Evolutionary conservation across 2,888 invertebrate species (phyloP), one percentile per base, ranked within the genome.

Genomic region (Onchidella celtica): DNA sequence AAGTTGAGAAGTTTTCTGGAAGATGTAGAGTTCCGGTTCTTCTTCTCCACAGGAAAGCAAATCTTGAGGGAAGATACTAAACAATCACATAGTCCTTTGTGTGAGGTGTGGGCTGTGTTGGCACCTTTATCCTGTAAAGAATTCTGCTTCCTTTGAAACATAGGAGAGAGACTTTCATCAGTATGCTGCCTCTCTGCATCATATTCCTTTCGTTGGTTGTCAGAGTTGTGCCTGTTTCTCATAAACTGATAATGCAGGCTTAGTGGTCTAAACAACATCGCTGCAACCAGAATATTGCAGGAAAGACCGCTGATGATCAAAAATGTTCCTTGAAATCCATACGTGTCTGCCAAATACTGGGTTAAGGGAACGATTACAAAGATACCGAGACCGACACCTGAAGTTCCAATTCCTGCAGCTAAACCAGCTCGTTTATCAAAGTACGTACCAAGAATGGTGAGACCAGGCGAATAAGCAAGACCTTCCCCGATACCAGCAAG

Each of bases 371-470:
- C 89, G 11, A 89, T 79, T 0, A 86, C 17, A 79, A 90, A 89
- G 63, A 88, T 86, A 9, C 90, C 90, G 0, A 88, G 74, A 1
- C 89, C 89, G 27, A 90, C 89, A 17, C 90, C 90, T 27, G 89
- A 87, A 0, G 89, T 86, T 0, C 86, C 75, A 0, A 90, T 32
- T 24, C 90, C 89, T 4, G 88, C 86, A 27, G 89, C 90, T 21
- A 89, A 75, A 1, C 88, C 89, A 6, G 88, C 81, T 11, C 86
- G 82, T 63, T 89, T 88, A 84, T 89, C 86, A 75, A 90, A 90
- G 72, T 90, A 90, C 40, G 82, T 74, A 9, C 88, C 87, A 0
- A 89, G 86, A 6, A 89, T 83, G 6, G 89, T 86, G 2, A 90
- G 47, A 38, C 87, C 86, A 0, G 89, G 89, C 0, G 88, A 86